These are phyloP conservation scores for Epizoanthus stellaris DNA, from an alignment of 92 coral and sea anemone genomes.

Conservation along the genomic window DNA sequence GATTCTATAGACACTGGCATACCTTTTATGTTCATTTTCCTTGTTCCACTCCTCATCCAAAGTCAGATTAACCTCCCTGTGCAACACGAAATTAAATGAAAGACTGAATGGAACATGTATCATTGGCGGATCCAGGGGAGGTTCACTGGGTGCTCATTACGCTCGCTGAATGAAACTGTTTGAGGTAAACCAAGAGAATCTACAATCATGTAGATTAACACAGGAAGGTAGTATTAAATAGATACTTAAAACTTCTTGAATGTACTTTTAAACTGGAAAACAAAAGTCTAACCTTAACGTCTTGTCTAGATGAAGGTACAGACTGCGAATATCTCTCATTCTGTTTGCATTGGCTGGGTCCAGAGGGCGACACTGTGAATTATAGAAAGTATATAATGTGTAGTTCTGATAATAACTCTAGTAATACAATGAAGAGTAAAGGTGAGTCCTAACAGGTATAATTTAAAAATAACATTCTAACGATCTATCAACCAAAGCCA, in stretches of 20 bases:
- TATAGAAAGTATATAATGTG: background rate
- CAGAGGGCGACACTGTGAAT: constrained; percentile 77
- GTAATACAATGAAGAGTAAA: background rate
- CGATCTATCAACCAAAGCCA: too few relatives aligned
- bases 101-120: too few relatives aligned
- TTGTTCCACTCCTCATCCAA: constrained; percentile 97
- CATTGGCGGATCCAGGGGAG: too few relatives aligned
- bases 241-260: too few relatives aligned
- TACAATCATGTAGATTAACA: too few relatives aligned
- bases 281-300: constrained; percentile 73
- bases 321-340: constrained; percentile 84
- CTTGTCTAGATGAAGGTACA: constrained; percentile 80
- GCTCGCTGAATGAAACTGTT: too few relatives aligned
- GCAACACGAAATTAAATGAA: background rate
- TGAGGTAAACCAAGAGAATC: too few relatives aligned
- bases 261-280: too few relatives aligned
- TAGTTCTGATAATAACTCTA: background rate
- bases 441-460: background rate
- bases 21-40: constrained; percentile 77
- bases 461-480: too few relatives aligned
- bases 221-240: too few relatives aligned
- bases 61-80: constrained; percentile 83
- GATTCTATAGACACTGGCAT: background rate
- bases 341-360: constrained; percentile 84
- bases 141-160: too few relatives aligned